Conservation (phyloP, 2,888 invertebrate species). For the Eupithecia vulgata region DNA sequence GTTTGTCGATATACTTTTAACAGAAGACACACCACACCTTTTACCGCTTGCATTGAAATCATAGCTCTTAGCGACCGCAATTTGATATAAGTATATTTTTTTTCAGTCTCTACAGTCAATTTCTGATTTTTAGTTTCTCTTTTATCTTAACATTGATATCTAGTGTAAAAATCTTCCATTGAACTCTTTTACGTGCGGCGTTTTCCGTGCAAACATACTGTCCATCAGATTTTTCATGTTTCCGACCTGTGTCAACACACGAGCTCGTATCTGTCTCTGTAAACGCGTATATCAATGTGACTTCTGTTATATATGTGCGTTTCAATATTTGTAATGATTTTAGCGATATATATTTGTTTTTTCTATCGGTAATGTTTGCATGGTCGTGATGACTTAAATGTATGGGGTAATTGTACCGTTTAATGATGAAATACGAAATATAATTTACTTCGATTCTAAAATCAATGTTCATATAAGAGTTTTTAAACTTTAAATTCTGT, state of each 20-base stretch:
- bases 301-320: conserved; percentile 5
- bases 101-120: background rate
- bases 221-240: conserved; percentile 46
- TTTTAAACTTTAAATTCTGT: too few relatives aligned
- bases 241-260: conserved; percentile 47
- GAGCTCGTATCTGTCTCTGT: conserved; percentile 26
- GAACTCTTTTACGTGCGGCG: conserved; percentile 22
- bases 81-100: background rate
- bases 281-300: conserved; percentile 19
- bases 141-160: background rate
- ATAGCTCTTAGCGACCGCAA: background rate
- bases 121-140: background rate
- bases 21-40: background rate
- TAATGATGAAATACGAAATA: background rate
- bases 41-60: background rate
- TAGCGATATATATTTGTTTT: background rate
- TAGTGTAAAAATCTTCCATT: background rate
- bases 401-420: background rate
- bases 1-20: background rate
- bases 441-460: background rate
- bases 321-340: background rate
- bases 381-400: background rate
- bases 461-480: background rate
- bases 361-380: background rate
- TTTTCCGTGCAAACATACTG: conserved; percentile 54